Evolutionary conservation across 2,888 invertebrate genomes (phyloP).

Genomic region (Bombylius discolor): DNA sequence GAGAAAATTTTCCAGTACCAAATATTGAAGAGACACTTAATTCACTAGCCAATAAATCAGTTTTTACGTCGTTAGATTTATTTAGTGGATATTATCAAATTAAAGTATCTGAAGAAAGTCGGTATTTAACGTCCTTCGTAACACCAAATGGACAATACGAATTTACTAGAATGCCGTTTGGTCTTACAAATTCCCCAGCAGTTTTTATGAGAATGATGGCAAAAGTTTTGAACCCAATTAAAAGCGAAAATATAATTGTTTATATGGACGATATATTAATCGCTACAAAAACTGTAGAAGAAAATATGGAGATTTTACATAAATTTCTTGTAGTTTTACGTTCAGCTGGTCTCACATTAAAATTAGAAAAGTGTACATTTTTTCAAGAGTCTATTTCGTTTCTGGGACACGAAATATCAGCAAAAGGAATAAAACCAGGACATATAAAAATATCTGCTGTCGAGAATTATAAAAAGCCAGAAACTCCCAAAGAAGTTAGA

Average conservation of each 20-base stretch:
- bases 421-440: background rate
- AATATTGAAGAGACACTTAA: constrained; percentile 4
- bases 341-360: background rate
- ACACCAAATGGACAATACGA: constrained; percentile 15
- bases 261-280: constrained; percentile 19
- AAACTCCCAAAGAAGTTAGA: too few species aligned
- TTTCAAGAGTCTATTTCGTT: constrained; percentile 1
- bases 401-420: background rate
- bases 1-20: constrained; percentile 2
- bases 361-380: constrained; percentile 3
- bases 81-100: constrained; percentile 14
- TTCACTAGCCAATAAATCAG: constrained; percentile 6
- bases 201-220: constrained; percentile 13
- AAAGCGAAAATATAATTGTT: constrained; percentile 7
- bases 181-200: constrained; percentile 10
- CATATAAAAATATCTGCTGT: background rate
- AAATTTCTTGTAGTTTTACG: too few species aligned
- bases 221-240: constrained; percentile 10
- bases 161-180: constrained; percentile 13
- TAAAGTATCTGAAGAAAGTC: constrained; percentile 7
- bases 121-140: constrained; percentile 13
- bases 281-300: constrained; percentile 2
- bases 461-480: background rate
- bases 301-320: too few species aligned
- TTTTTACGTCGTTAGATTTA: constrained; percentile 12